Conservation (phyloP, 2,797 vertebrate species). For the Austrolebias charrua region DNA sequence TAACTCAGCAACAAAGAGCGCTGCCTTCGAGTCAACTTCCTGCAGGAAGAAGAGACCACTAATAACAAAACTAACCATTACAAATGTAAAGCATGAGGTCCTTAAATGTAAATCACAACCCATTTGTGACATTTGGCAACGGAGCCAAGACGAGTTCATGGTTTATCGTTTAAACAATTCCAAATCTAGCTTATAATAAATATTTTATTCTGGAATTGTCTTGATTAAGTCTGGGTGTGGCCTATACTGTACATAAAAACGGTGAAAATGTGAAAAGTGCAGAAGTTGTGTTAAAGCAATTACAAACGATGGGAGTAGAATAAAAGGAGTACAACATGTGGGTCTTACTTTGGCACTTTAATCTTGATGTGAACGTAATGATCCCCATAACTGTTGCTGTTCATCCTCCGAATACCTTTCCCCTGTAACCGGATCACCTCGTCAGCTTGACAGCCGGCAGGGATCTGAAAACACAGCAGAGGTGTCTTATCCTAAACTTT, state of each 20-base stretch:
- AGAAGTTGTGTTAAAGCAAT: background rate
- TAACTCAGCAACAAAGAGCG: slow-evolving; percentile 87
- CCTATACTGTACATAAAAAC: no score
- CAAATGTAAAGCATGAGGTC: background rate
- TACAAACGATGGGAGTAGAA: no score
- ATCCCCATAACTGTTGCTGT: slow-evolving; percentile 90
- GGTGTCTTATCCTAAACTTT: background rate
- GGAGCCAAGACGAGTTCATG: background rate
- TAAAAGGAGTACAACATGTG: background rate
- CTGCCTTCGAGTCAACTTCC: slow-evolving; percentile 86
- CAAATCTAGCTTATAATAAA: background rate
- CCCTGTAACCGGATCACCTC: slow-evolving; percentile 88
- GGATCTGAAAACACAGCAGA: slow-evolving; percentile 78
- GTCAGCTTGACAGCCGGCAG: slow-evolving; percentile 84
- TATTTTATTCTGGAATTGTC: background rate
- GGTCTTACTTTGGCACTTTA: slow-evolving; percentile 88
- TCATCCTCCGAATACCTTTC: slow-evolving; percentile 90
- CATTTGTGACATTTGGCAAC: background rate
- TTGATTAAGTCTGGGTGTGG: background rate
- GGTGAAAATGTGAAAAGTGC: background rate
- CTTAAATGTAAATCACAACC: background rate
- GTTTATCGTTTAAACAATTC: background rate
- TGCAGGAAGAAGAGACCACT: slow-evolving; percentile 46
- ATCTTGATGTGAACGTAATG: slow-evolving; percentile 95
- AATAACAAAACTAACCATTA: background rate